These are phyloP conservation scores for Mongoloraphidia duomilia DNA, from an alignment of 2,888 invertebrate species.

Conservation along the genomic window DNA sequence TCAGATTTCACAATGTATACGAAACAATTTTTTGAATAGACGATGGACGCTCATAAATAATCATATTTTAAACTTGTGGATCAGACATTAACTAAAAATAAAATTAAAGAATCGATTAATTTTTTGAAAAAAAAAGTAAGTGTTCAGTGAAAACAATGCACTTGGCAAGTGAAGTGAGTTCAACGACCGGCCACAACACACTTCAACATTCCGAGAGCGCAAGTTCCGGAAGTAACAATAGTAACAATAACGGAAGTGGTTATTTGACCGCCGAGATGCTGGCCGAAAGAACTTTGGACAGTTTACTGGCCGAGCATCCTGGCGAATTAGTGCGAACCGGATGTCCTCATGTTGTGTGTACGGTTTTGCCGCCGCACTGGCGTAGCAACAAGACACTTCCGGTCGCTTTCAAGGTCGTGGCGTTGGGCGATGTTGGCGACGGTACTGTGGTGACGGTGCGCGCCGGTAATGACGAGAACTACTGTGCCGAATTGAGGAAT, in stretches of 20 bases:
- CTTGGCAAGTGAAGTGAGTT: constrained; percentile 64
- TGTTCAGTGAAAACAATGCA: constrained; percentile 42
- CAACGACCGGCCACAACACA: constrained; percentile 38
- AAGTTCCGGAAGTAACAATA: constrained; percentile 18
- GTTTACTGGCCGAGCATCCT: constrained; percentile 78
- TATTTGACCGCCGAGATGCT: constrained; percentile 84
- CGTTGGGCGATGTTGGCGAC: constrained; percentile 86
- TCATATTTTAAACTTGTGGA: too few relatives aligned
- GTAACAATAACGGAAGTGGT: constrained; percentile 17
- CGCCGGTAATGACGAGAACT: constrained; percentile 98
- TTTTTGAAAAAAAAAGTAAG: constrained; percentile 14
- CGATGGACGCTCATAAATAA: too few relatives aligned
- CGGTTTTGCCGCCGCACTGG: constrained; percentile 92
- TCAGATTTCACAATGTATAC: too few relatives aligned
- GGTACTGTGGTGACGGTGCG: constrained; percentile 91
- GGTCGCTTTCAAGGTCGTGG: constrained; percentile 91
- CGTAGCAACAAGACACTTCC: constrained; percentile 96
- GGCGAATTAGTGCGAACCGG: constrained; percentile 85
- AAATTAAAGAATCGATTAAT: background rate
- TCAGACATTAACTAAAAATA: too few relatives aligned
- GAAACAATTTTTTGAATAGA: too few relatives aligned
- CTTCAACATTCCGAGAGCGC: constrained; percentile 14
- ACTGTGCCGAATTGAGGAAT: constrained; percentile 88
- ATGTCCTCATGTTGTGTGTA: constrained; percentile 90
- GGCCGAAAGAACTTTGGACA: constrained; percentile 74